phyloP scores from a whole-genome alignment of 2,888 invertebrate genomes.

The Drosophila meridionalis region DNA sequence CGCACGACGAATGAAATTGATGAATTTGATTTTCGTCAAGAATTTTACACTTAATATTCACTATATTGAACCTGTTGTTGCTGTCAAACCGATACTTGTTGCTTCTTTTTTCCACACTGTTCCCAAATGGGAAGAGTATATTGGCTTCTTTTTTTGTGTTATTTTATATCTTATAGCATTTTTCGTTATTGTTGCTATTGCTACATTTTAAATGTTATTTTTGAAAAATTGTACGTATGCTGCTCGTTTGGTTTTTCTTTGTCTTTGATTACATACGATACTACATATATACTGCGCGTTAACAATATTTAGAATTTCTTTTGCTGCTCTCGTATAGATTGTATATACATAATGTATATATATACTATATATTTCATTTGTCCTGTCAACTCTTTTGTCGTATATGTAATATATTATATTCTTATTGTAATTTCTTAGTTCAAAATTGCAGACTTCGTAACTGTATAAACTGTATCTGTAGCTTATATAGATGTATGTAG shows the following conservation, averaged over 20 bases:
- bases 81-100: slow-evolving; percentile 49
- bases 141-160: no score
- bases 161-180: slow-evolving; percentile 21
- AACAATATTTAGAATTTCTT: slow-evolving; percentile 50
- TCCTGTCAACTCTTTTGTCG: slow-evolving; percentile 15
- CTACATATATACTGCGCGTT: slow-evolving; percentile 22
- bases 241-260: slow-evolving; percentile 37
- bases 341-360: slow-evolving; percentile 20
- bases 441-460: slow-evolving; percentile 46
- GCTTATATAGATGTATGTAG: slow-evolving; percentile 23
- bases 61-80: slow-evolving; percentile 39
- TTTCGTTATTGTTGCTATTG: slow-evolving; percentile 23
- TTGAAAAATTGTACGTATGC: slow-evolving; percentile 54
- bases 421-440: slow-evolving; percentile 47
- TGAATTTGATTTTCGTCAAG: slow-evolving; percentile 27
- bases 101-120: neutral
- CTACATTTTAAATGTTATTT: slow-evolving; percentile 33
- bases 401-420: slow-evolving; percentile 11
- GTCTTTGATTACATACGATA: slow-evolving; percentile 51
- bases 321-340: slow-evolving; percentile 20
- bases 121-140: no score
- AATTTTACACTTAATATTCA: slow-evolving; percentile 46
- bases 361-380: slow-evolving; percentile 15
- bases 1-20: slow-evolving; percentile 22
- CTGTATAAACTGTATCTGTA: slow-evolving; percentile 34